These are phyloP conservation scores for Biston stratarius DNA, from an alignment of 2,888 invertebrate species.

Conservation along the genomic window DNA sequence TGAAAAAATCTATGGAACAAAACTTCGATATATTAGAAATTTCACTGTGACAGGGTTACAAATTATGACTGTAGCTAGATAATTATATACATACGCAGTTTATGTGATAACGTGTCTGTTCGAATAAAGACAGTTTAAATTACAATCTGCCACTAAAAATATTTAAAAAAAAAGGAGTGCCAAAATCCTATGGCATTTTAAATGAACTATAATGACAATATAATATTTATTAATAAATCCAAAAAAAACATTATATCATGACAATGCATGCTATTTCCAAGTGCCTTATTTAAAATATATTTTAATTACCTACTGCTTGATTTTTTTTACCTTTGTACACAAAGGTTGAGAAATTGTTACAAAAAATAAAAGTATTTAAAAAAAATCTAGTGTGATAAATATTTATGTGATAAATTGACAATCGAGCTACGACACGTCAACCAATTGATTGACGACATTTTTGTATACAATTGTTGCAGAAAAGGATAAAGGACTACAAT, in stretches of 20 bases:
- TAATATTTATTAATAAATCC: no score
- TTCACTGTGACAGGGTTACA: slow-evolving; percentile 37
- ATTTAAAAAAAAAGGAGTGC: background rate
- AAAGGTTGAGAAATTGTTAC: background rate
- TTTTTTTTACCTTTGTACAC: background rate
- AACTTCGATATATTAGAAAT: background rate
- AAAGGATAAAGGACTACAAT: background rate
- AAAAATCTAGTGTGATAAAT: slow-evolving; percentile 37
- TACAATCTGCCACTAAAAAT: background rate
- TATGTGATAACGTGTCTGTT: slow-evolving; percentile 56
- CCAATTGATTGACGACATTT: background rate
- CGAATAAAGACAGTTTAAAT: slow-evolving; percentile 19
- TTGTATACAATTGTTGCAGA: background rate
- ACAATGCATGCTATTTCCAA: slow-evolving; percentile 8
- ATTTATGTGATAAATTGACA: slow-evolving; percentile 39
- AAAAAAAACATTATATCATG: slow-evolving; percentile 7
- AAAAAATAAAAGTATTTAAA: slow-evolving; percentile 7
- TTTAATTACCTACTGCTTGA: background rate
- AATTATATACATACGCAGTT: slow-evolving; percentile 50
- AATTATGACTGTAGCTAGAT: slow-evolving; percentile 47
- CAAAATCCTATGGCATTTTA: background rate
- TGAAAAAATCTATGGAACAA: background rate
- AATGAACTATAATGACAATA: background rate
- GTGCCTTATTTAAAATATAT: slow-evolving; percentile 18
- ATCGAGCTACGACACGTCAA: background rate